Evolutionary conservation across 1,140 invertebrate genomes (phyloP), one percentile per base, ranked within the genome.

Genomic region (Leguminivora glycinivorella): DNA sequence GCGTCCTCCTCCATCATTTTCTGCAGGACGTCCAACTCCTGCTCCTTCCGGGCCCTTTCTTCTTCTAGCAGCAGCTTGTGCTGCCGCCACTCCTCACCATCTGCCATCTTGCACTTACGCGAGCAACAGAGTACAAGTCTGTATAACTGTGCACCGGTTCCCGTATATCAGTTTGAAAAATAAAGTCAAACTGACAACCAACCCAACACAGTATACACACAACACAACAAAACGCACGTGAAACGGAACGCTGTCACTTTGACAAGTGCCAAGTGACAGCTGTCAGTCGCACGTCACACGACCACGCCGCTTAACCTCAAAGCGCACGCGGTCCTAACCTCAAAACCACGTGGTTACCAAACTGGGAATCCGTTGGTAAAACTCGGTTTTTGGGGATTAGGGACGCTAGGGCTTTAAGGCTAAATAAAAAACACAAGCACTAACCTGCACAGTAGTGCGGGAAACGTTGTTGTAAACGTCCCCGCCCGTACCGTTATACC

Each of bases 231-330:
- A 17, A 1, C 14, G 4, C 4, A 6, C 14, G 43, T 22, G 1
- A 52, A 52, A 17, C 43, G 4, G 19, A 52, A 17, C 43, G 43
- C n/a, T 43, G 40, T 10, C 26, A 29, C 26, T 38, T n/a, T 52
- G 19, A 9, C 52, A 56, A n/a, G n/a, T n/a, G n/a, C n/a, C n/a
- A n/a, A n/a, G 14, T 56, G 52, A 56, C 52, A 56, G 52, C 52
- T 56, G 52, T 56, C 19, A 56, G 19, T 7, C 52, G 9, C 19
- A 56, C n/a, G n/a, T 52, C 7, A 19, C 52, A n/a, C 43, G 12
- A 5, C 5, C 52, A 14, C 1, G 14, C 3, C 19, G 4, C 22
- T 22, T 56, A 56, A 56, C 52, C 52, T 56, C 17, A 22, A 56
- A 56, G 22, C 19, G 17, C 52, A 24, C 52, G 52, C 22, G 52